phyloP scores from a whole-genome alignment of 2,888 invertebrate genomes.

The Coecobrya sp. region DNA sequence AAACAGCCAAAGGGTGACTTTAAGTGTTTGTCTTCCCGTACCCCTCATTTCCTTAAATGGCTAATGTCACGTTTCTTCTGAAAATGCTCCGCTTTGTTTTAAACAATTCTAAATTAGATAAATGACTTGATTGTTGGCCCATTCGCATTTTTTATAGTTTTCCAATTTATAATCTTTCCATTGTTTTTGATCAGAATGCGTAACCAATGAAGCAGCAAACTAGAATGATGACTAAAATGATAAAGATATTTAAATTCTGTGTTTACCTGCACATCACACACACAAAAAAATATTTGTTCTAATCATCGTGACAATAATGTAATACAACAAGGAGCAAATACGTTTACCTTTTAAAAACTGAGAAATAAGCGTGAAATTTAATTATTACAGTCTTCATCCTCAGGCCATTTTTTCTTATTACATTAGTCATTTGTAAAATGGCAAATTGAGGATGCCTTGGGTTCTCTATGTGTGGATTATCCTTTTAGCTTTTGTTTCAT shows the following conservation, averaged over 20 bases:
- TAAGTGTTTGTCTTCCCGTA: constrained; percentile 1
- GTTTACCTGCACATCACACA: background rate
- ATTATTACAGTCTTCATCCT: background rate
- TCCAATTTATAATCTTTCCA: background rate
- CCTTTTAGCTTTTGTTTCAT: background rate
- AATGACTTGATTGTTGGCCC: background rate
- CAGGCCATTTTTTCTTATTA: background rate
- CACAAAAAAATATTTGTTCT: background rate
- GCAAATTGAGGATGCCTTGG: background rate
- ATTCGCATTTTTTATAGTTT: background rate
- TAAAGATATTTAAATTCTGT: background rate
- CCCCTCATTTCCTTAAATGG: constrained; percentile 49
- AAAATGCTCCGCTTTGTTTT: constrained; percentile 7
- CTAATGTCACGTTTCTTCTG: constrained; percentile 10
- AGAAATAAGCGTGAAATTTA: constrained; percentile 12
- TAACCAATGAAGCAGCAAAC: constrained; percentile 10
- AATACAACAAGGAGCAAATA: background rate
- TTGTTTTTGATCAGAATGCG: background rate
- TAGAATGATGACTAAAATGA: background rate
- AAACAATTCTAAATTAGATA: background rate
- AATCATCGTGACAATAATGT: background rate
- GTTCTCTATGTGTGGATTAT: background rate
- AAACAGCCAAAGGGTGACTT: background rate
- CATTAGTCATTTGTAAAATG: background rate
- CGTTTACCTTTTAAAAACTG: background rate